Percentiles rank a stretch among this genome's conserved stretches.
These are phyloP conservation scores for Caenorhabditis sulstoni DNA, from an alignment of 2,888 invertebrate species.

Conservation along the genomic window DNA sequence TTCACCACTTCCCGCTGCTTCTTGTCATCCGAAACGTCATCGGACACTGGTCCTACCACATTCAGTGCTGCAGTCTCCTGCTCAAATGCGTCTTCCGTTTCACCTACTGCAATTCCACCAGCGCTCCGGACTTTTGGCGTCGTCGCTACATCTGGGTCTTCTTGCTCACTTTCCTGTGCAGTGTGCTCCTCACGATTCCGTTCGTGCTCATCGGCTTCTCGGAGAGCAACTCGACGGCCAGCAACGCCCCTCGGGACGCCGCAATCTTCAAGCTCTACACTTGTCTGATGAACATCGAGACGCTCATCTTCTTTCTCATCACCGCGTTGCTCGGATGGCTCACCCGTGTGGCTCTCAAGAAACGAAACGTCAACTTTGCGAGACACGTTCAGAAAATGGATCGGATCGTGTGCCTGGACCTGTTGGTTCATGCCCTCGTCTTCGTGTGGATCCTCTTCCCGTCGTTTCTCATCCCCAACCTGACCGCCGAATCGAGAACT, in stretches of 20 bases:
- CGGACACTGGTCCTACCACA: constrained; percentile 14
- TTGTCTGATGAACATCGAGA: constrained; percentile 5
- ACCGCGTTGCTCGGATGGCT: background rate
- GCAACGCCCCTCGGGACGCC: background rate
- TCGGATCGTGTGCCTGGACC: background rate
- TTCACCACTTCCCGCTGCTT: background rate
- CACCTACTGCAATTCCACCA: background rate
- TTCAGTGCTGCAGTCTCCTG: constrained; percentile 14
- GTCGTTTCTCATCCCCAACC: background rate
- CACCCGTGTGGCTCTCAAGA: background rate
- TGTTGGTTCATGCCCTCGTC: background rate
- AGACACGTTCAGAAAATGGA: background rate
- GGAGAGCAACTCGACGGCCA: background rate
- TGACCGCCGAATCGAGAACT: background rate
- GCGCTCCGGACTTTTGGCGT: too few species aligned
- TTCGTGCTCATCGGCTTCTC: background rate
- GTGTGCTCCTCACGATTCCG: background rate
- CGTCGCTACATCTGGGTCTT: too few species aligned
- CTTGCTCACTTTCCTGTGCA: too few species aligned
- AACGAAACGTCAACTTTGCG: background rate
- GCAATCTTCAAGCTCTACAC: background rate
- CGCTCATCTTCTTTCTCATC: background rate
- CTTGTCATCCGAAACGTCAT: background rate
- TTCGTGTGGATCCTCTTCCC: constrained; percentile 1
- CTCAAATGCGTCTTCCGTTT: constrained; percentile 16